phyloP scores from a whole-genome alignment of 2,888 invertebrate species.

The Rhagonycha lutea region DNA sequence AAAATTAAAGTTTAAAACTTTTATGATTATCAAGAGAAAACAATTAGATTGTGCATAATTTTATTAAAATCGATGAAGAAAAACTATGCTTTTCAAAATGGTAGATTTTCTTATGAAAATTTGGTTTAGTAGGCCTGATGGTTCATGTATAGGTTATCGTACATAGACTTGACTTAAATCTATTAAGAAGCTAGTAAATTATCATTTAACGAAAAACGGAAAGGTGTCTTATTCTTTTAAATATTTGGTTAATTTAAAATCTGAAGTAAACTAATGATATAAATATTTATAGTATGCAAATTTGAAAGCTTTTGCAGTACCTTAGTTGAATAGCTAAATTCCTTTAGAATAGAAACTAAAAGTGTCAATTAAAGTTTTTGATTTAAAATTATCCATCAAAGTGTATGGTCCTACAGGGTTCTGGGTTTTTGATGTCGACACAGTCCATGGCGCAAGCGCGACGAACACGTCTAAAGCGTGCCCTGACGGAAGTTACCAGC shows the following conservation, averaged over 20 bases:
- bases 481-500: slow-evolving; percentile 87
- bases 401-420: slow-evolving; percentile 52
- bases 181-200: background rate
- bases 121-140: too few species aligned
- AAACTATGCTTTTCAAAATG: too few species aligned
- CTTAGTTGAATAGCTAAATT: background rate
- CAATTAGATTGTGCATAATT: too few species aligned
- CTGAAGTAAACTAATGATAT: background rate
- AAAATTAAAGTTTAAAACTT: too few species aligned
- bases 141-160: too few species aligned
- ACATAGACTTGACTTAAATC: too few species aligned
- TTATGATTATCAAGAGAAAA: too few species aligned
- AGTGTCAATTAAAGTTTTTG: slow-evolving; percentile 12
- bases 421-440: slow-evolving; percentile 89
- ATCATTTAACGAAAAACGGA: too few species aligned
- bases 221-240: background rate
- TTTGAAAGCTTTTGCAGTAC: background rate
- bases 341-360: slow-evolving; percentile 18
- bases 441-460: slow-evolving; percentile 89
- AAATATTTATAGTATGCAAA: background rate
- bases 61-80: too few species aligned
- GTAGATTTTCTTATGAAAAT: too few species aligned
- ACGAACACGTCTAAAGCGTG: slow-evolving; percentile 82
- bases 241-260: background rate
- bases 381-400: slow-evolving; percentile 8